These are phyloP conservation scores for Pygmarrhopalites habei DNA, from an alignment of 1,140 invertebrate genomes.

Conservation along the genomic window DNA sequence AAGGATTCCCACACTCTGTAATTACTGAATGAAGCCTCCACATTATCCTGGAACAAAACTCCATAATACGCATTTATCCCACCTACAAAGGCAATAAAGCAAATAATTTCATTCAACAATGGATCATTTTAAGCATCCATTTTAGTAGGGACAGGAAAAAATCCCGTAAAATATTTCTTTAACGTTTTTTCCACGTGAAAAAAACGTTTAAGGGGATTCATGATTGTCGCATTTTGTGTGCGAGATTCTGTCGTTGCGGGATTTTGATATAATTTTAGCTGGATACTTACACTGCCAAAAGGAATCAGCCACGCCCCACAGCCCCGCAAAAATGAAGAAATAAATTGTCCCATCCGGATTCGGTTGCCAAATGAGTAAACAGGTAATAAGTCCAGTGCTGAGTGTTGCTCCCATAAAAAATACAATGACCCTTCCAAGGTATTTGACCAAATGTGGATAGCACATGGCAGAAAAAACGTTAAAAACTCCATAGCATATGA, in stretches of 20 bases:
- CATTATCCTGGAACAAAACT: conserved; percentile 80
- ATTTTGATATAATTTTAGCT: no score
- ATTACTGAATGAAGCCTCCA: conserved; percentile 93
- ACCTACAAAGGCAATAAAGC: no score
- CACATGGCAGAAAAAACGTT: conserved; percentile 80
- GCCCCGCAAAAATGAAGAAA: conserved; percentile 68
- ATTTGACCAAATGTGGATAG: conserved; percentile 86
- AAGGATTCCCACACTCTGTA: conserved; percentile 89
- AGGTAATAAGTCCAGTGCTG: conserved; percentile 52
- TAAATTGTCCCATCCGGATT: conserved; percentile 66
- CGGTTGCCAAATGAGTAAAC: conserved; percentile 75
- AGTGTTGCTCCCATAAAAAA: conserved; percentile 68
- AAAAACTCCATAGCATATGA: conserved; percentile 88
- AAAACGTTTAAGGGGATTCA: no score
- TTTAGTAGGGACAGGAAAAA: no score
- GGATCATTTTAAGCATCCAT: no score
- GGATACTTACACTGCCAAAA: no score
- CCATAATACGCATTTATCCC: conserved; percentile 83
- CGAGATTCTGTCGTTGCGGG: no score
- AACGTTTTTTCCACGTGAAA: no score
- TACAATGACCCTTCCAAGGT: conserved; percentile 78
- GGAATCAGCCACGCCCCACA: conserved; percentile 90
- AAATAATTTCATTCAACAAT: no score
- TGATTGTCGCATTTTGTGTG: no score
- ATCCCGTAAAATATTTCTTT: no score